These are phyloP conservation scores for Centrocercus urophasianus DNA, from an alignment of 2,113 vertebrate species.

Conservation along the genomic window DNA sequence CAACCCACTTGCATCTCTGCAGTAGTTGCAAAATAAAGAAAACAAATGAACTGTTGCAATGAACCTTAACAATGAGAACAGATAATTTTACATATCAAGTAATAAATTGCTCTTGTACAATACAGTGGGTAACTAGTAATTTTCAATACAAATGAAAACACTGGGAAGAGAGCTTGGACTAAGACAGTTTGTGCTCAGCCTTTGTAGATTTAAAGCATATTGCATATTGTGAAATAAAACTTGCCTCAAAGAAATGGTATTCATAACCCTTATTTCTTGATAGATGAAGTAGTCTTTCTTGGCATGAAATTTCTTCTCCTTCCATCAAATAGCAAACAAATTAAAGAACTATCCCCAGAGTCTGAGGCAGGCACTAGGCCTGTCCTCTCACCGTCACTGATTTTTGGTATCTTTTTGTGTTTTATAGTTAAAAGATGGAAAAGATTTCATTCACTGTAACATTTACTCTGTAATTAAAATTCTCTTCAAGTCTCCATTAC, in stretches of 20 bases:
- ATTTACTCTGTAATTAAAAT: not conserved
- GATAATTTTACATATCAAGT: not conserved
- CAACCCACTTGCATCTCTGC: not conserved
- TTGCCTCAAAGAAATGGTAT: not conserved
- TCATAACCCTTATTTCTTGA: not conserved
- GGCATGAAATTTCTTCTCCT: not conserved
- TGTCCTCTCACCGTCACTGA: not conserved
- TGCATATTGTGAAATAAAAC: not conserved
- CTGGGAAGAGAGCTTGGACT: not conserved
- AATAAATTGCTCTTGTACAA: not conserved
- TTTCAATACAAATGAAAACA: rapidly evolving
- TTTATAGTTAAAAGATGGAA: not conserved
- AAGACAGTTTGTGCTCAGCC: not conserved
- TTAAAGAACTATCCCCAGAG: not conserved
- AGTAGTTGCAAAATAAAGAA: not conserved
- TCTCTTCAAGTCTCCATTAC: not conserved
- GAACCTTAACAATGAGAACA: not conserved
- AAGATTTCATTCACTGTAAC: not conserved
- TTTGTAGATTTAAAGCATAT: not conserved
- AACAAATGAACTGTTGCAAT: not conserved
- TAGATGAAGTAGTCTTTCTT: not conserved
- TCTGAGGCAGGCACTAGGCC: not conserved
- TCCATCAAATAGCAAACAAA: not conserved
- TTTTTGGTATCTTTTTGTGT: not conserved
- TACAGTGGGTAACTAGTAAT: not conserved